These are phyloP conservation scores for Thelaira solivaga DNA, from an alignment of 2,888 invertebrate species.

Conservation along the genomic window DNA sequence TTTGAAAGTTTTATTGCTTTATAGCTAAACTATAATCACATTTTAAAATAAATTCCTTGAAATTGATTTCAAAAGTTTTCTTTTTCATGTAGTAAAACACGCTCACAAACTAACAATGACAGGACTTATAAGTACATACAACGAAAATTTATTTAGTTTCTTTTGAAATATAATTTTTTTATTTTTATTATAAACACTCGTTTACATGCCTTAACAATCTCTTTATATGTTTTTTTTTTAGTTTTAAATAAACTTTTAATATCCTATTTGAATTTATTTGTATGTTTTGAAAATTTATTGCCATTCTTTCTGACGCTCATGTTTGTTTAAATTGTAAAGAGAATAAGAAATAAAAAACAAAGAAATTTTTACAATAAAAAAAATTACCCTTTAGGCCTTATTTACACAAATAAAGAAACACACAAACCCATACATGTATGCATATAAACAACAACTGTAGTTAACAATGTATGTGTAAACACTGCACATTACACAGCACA, in stretches of 20 bases:
- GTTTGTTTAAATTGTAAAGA: slow-evolving; percentile 9
- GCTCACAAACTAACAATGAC: not conserved
- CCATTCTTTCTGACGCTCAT: slow-evolving; percentile 23
- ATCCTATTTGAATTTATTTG: slow-evolving; percentile 42
- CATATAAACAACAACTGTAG: not conserved
- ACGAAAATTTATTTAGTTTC: not conserved
- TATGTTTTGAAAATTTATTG: slow-evolving; percentile 47
- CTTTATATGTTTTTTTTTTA: not conserved
- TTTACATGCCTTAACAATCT: not conserved
- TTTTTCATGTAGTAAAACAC: not conserved
- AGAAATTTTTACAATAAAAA: slow-evolving; percentile 12
- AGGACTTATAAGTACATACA: not conserved
- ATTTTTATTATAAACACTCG: not conserved
- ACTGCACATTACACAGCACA: not conserved
- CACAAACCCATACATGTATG: not conserved
- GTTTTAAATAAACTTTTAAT: slow-evolving; percentile 45
- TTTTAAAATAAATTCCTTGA: not conserved
- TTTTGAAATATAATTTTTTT: not conserved
- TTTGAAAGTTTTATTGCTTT: too few relatives aligned
- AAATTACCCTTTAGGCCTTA: slow-evolving; percentile 34
- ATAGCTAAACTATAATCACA: too few relatives aligned
- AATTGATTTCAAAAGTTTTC: not conserved
- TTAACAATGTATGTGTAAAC: not conserved
- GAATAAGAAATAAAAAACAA: not conserved
- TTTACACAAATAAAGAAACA: not conserved